phyloP scores from a whole-genome alignment of 2,888 invertebrate genomes.

The Altica lythri region DNA sequence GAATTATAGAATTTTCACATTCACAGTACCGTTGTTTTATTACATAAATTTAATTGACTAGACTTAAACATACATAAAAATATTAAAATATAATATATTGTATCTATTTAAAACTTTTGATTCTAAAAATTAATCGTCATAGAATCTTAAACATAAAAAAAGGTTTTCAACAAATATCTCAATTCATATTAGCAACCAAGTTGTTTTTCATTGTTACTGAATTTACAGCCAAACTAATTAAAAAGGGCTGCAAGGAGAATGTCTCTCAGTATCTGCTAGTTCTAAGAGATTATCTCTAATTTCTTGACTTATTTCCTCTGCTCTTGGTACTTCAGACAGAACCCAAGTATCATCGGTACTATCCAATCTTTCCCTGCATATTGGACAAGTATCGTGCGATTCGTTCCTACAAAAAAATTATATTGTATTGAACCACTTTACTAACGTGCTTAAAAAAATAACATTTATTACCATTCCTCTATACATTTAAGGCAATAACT shows the following conservation, averaged over 20 bases:
- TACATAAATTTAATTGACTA: too few relatives aligned
- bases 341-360: conserved; percentile 71
- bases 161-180: too few relatives aligned
- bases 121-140: too few relatives aligned
- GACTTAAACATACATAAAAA: too few relatives aligned
- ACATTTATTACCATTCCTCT: conserved; percentile 65
- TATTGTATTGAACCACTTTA: too few relatives aligned
- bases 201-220: too few relatives aligned
- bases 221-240: conserved; percentile 28
- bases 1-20: too few relatives aligned
- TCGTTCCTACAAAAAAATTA: conserved; percentile 62
- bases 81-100: too few relatives aligned
- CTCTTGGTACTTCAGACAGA: conserved; percentile 65
- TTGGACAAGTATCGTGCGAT: conserved; percentile 71
- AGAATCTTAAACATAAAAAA: too few relatives aligned
- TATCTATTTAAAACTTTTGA: too few relatives aligned
- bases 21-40: neutral
- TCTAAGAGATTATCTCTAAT: conserved; percentile 58
- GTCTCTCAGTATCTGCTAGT: conserved; percentile 45
- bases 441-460: neutral
- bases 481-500: conserved; percentile 73
- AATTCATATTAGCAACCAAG: too few relatives aligned
- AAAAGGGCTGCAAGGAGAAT: conserved; percentile 38
- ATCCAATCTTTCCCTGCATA: conserved; percentile 67
- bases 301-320: conserved; percentile 63